phyloP scores from a whole-genome alignment of 2,797 vertebrate genomes.

The Thripadectes ignobilis region DNA sequence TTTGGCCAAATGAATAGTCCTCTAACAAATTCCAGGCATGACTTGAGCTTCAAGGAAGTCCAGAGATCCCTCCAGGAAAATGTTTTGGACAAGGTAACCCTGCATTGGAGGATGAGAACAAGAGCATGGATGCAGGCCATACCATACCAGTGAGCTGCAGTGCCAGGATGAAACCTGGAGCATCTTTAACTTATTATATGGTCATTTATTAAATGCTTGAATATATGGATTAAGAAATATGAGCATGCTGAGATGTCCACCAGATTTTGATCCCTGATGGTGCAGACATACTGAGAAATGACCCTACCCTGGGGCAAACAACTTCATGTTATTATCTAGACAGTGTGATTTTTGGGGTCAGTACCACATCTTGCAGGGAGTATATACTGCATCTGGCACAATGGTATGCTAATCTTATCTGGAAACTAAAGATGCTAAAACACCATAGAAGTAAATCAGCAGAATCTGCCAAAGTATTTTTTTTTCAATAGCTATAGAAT shows the following conservation, averaged over 20 bases:
- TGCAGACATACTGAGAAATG: not conserved
- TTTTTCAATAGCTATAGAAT: not conserved
- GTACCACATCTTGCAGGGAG: not conserved
- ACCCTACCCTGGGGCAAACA: not conserved
- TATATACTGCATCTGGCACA: not conserved
- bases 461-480: not conserved
- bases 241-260: rapidly evolving
- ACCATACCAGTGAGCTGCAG: not conserved
- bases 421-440: not conserved
- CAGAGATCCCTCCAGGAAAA: not conserved
- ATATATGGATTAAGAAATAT: not conserved
- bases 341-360: not conserved
- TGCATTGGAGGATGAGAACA: not conserved
- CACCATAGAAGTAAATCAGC: not conserved
- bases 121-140: not conserved
- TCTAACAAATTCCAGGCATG: not conserved
- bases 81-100: not conserved
- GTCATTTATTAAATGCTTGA: not conserved
- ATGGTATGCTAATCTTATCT: not conserved
- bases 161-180: rapidly evolving
- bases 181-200: rapidly evolving
- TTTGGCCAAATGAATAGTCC: not conserved
- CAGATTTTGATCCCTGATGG: not conserved
- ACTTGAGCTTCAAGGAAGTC: not conserved
- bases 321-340: not conserved